These are phyloP conservation scores for Trichosurus vulpecula DNA, from an alignment of 2,797 vertebrate species.

Conservation along the genomic window DNA sequence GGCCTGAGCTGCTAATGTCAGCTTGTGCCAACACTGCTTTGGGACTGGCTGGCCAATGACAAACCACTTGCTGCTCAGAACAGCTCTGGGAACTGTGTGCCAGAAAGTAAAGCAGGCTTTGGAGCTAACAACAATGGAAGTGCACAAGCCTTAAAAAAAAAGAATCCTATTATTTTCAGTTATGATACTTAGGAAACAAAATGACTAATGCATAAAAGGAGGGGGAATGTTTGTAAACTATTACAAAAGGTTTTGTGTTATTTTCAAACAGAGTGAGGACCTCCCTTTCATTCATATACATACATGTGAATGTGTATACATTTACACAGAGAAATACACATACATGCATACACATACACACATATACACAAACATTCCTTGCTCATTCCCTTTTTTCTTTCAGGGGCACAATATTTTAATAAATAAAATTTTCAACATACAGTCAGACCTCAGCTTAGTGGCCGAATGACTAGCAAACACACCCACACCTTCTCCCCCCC, in stretches of 20 bases:
- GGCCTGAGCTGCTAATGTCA: neutral
- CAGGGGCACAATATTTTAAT: constrained; percentile 1
- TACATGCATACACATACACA: neutral
- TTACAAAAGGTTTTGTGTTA: constrained; percentile 16
- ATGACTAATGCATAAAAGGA: neutral
- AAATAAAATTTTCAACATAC: constrained; percentile 7
- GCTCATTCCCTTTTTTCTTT: too few relatives aligned
- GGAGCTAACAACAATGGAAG: constrained; percentile 20
- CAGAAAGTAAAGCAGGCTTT: constrained; percentile 19
- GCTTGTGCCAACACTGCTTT: neutral
- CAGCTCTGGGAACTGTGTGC: neutral
- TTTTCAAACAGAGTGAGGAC: neutral
- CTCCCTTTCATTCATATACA: neutral
- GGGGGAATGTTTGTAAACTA: neutral
- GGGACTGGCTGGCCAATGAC: neutral
- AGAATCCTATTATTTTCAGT: constrained; percentile 9
- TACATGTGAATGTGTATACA: neutral
- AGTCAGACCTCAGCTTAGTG: constrained; percentile 7
- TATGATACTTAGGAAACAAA: neutral
- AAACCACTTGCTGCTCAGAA: constrained; percentile 6
- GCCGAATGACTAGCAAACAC: constrained; percentile 9
- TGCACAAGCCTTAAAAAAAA: neutral
- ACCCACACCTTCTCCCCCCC: too few relatives aligned
- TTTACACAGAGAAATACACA: neutral
- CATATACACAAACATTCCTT: too few relatives aligned